Evolutionary conservation across 2,888 invertebrate genomes (phyloP).

Genomic region (Metacarcinus magister): DNA sequence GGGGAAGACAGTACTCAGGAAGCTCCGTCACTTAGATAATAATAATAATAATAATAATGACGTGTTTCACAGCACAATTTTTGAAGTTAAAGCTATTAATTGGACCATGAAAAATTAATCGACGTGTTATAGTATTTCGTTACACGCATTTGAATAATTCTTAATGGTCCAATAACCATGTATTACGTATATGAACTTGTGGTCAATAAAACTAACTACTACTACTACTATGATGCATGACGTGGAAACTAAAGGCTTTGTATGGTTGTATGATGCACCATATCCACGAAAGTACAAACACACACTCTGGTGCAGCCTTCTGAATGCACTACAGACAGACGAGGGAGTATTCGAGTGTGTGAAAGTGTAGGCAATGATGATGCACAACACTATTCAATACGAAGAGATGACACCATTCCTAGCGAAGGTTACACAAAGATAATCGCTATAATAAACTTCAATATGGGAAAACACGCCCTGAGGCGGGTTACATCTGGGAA

Average conservation of each 20-base stretch:
- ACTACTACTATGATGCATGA: too few species aligned
- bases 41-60: too few species aligned
- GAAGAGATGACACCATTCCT: conserved; percentile 7
- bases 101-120: too few species aligned
- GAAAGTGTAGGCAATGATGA: background rate
- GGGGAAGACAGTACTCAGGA: too few species aligned
- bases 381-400: background rate
- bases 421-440: conserved; percentile 1
- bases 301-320: background rate
- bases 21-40: background rate
- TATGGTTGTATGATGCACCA: background rate
- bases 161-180: too few species aligned
- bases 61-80: too few species aligned
- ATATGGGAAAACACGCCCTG: background rate
- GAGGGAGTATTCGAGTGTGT: background rate
- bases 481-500: background rate
- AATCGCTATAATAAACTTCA: background rate
- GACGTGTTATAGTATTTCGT: too few species aligned
- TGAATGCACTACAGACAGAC: background rate
- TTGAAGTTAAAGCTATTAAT: too few species aligned
- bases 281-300: background rate
- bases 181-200: too few species aligned
- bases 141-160: too few species aligned
- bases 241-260: too few species aligned
- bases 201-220: too few species aligned